phyloP scores from a whole-genome alignment of 2,797 vertebrate species.

The Monodelphis domestica region DNA sequence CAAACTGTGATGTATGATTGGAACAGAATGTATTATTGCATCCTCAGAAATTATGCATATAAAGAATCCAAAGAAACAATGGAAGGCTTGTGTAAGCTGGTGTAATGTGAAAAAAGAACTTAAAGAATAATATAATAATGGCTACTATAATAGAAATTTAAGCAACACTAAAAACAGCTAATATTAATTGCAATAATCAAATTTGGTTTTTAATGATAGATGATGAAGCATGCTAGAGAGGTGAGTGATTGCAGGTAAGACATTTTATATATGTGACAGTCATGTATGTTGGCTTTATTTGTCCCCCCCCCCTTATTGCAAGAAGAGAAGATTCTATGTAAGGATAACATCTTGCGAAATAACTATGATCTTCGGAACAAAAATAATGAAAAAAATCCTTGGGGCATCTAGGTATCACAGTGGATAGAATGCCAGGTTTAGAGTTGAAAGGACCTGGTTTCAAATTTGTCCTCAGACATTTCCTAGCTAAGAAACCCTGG shows the following conservation, averaged over 20 bases:
- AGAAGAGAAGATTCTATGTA: neutral
- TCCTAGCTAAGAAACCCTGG: too few relatives aligned
- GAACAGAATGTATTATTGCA: neutral
- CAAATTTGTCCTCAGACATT: too few relatives aligned
- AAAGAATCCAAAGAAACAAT: neutral
- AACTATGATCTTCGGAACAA: neutral
- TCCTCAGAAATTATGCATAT: neutral
- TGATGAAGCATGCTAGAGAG: neutral
- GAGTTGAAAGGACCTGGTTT: too few relatives aligned
- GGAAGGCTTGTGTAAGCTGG: neutral
- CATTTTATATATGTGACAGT: neutral
- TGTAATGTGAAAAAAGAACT: neutral
- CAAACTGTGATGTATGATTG: neutral
- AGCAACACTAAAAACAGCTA: neutral
- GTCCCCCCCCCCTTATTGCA: neutral
- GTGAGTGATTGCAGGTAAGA: neutral
- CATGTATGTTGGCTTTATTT: neutral
- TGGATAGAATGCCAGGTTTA: too few relatives aligned
- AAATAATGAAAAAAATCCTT: neutral
- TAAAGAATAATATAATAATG: neutral
- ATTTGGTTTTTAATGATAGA: neutral
- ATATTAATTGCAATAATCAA: neutral
- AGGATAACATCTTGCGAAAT: neutral
- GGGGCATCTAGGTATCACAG: too few relatives aligned
- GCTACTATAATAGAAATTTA: neutral